Evolutionary conservation across 2,888 invertebrate genomes (phyloP).

Genomic region (Patella depressa): DNA sequence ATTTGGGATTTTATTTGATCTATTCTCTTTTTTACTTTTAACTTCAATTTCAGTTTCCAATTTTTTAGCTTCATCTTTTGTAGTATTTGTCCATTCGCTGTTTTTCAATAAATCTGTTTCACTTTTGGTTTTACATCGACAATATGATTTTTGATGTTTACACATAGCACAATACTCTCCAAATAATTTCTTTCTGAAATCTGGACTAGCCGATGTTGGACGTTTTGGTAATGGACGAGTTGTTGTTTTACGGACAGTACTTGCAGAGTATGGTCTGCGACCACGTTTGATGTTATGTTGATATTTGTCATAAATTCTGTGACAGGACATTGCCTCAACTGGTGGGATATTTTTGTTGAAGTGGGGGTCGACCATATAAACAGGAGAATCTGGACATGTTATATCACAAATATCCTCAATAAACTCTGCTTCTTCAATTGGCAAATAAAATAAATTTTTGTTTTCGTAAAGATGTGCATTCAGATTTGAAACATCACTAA

Average conservation of each 20-base stretch:
- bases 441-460: neutral
- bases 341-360: neutral
- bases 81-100: neutral
- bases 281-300: neutral
- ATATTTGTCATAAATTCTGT: neutral
- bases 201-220: neutral
- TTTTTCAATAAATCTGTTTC: neutral
- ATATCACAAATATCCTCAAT: neutral
- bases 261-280: neutral
- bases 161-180: constrained; percentile 1
- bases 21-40: neutral
- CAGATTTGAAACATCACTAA: no score
- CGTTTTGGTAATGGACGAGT: neutral
- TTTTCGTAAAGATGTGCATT: no score
- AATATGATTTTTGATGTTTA: neutral
- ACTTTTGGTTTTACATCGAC: neutral
- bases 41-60: neutral
- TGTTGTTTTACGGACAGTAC: neutral
- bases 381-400: neutral
- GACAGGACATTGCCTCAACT: neutral
- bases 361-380: neutral
- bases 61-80: neutral
- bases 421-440: constrained; percentile 1
- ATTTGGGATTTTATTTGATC: neutral
- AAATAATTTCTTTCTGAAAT: constrained; percentile 5